Evolutionary conservation across 30 jellyfish, hydroid and myxozoan genomes (phyloP).

Genomic region (Hydra vulgaris): DNA sequence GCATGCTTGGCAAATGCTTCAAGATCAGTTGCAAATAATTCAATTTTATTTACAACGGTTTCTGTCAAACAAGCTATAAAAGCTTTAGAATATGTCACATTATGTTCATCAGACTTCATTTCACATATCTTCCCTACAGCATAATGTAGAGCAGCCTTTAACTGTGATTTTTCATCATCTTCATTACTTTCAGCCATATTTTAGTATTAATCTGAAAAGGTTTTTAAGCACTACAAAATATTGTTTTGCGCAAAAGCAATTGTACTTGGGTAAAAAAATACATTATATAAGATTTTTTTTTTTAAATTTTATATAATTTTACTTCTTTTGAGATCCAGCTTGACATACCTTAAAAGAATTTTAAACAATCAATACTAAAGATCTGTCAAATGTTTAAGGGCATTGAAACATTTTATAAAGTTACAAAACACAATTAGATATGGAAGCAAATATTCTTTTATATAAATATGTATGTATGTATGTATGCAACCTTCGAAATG

Average conservation of each 20-base stretch:
- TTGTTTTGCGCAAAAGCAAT: background rate
- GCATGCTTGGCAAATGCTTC: slow-evolving; percentile 18
- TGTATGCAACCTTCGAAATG: too few species aligned
- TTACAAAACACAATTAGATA: too few species aligned
- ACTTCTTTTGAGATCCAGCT: too few species aligned
- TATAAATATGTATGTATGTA: too few species aligned
- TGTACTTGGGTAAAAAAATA: too few species aligned
- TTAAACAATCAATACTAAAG: too few species aligned
- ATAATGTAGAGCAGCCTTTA: slow-evolving; percentile 11
- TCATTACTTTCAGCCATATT: slow-evolving; percentile 1
- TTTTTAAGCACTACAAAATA: background rate
- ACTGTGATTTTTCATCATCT: background rate
- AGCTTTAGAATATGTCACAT: background rate
- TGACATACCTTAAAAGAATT: too few species aligned
- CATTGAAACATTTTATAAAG: too few species aligned
- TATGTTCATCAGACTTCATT: background rate
- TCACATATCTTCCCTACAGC: slow-evolving; percentile 14
- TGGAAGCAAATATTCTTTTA: too few species aligned
- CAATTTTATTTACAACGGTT: background rate
- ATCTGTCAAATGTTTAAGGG: too few species aligned
- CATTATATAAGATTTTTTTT: too few species aligned
- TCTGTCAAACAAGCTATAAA: slow-evolving; percentile 8
- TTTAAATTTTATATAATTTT: too few species aligned
- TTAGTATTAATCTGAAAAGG: background rate
- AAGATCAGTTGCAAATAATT: slow-evolving; percentile 15